Percentiles rank a stretch among this genome's conserved stretches.
Evolutionary conservation across 2,797 vertebrate genomes (phyloP).

Genomic region (Distichodus sexfasciatus): DNA sequence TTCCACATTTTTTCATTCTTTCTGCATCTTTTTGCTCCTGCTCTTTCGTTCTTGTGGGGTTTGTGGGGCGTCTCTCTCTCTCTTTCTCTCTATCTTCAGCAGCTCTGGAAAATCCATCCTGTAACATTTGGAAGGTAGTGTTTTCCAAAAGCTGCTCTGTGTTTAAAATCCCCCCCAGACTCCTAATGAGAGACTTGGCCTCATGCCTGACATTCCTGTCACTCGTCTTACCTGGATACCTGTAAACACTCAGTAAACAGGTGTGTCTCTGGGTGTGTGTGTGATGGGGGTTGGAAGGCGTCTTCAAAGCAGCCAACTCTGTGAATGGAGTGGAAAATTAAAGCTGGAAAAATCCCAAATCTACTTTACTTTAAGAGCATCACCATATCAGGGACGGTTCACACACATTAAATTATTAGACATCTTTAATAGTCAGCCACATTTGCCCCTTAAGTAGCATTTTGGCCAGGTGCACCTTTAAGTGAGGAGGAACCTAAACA

Average conservation of each 20-base stretch:
- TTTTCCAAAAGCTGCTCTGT: not conserved
- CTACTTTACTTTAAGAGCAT: too few relatives aligned
- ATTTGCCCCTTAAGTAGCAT: too few relatives aligned
- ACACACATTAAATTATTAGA: too few relatives aligned
- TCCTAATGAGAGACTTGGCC: slow-evolving; percentile 37
- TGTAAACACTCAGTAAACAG: slow-evolving; percentile 48
- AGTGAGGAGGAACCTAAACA: too few relatives aligned
- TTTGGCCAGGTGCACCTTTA: too few relatives aligned
- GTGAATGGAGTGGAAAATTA: too few relatives aligned
- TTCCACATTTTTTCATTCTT: too few relatives aligned
- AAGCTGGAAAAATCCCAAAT: too few relatives aligned
- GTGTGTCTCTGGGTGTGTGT: slow-evolving; percentile 22
- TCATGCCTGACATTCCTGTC: slow-evolving; percentile 43
- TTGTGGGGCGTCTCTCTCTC: not conserved
- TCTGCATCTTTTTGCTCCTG: too few relatives aligned
- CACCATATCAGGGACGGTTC: too few relatives aligned
- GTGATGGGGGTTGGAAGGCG: not conserved
- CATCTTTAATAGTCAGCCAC: too few relatives aligned
- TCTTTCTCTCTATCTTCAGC: not conserved
- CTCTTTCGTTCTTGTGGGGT: too few relatives aligned
- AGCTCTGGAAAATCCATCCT: slow-evolving; percentile 37
- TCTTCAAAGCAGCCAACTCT: slow-evolving; percentile 17
- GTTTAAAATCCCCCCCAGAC: not conserved
- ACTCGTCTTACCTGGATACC: slow-evolving; percentile 44
- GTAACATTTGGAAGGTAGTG: not conserved